Evolutionary conservation across 2,888 invertebrate species (phyloP).

Genomic region (Melieria omissa): DNA sequence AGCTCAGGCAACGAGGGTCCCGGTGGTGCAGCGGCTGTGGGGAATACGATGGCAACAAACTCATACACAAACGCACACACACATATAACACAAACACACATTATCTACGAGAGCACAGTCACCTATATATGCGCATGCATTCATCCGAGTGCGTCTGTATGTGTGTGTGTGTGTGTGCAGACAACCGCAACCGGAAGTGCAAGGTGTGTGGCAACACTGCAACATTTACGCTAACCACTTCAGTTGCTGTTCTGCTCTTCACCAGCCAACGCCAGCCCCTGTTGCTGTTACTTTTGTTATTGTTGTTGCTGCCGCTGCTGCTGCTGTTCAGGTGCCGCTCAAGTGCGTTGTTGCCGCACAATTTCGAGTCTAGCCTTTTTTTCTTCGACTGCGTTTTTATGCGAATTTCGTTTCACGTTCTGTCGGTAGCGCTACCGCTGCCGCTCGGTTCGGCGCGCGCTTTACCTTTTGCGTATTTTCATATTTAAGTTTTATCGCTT

Average conservation of each 20-base stretch:
- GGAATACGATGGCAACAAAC: too few relatives aligned
- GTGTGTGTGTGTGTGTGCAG: not conserved
- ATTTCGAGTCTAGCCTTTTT: not conserved
- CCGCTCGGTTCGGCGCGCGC: too few relatives aligned
- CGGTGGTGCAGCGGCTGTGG: too few relatives aligned
- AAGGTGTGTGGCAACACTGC: not conserved
- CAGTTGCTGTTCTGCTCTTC: not conserved
- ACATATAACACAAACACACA: too few relatives aligned
- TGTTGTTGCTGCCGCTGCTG: not conserved
- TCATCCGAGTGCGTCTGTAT: not conserved
- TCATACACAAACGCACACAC: too few relatives aligned
- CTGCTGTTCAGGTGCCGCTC: not conserved
- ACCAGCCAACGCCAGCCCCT: not conserved
- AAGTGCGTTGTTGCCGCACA: not conserved
- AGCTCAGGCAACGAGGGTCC: too few relatives aligned
- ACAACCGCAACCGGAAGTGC: slow-evolving; percentile 2
- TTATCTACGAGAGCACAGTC: too few relatives aligned
- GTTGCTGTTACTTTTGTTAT: not conserved
- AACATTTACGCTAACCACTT: not conserved
- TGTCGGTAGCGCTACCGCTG: too few relatives aligned
- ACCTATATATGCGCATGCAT: not conserved
- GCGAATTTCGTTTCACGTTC: too few relatives aligned
- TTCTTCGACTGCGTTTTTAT: too few relatives aligned
- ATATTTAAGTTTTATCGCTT: not conserved
- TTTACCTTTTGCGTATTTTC: not conserved